Evolutionary conservation across 2,113 vertebrate genomes (phyloP).

Genomic region (Callithrix jacchus): DNA sequence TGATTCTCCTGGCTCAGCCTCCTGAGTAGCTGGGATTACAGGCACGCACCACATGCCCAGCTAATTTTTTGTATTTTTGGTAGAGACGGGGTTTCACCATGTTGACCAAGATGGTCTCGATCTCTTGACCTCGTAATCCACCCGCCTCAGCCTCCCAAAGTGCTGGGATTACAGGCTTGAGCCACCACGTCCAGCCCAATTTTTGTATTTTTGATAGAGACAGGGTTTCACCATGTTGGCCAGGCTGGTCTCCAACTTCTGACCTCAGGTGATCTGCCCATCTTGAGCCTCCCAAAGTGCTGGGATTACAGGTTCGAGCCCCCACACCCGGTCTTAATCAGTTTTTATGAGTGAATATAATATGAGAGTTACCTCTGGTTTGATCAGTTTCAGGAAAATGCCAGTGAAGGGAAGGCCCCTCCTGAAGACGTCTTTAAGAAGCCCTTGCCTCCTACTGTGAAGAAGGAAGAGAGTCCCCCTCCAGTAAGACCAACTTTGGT

Average conservation of each 20-base stretch:
- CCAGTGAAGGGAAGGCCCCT: constrained; percentile 79
- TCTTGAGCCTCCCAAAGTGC: neutral
- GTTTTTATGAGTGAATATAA: neutral
- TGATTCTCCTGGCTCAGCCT: too few species aligned
- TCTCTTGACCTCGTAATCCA: too few species aligned
- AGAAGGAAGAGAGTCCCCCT: constrained; percentile 90
- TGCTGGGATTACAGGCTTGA: too few species aligned
- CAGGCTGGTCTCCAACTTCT: neutral
- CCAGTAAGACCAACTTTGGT: constrained; percentile 77
- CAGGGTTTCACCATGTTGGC: neutral
- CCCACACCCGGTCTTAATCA: neutral
- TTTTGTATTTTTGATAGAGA: neutral
- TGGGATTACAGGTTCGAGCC: neutral
- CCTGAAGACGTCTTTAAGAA: constrained; percentile 97
- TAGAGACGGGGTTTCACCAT: too few species aligned
- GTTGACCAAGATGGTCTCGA: too few species aligned
- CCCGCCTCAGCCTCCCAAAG: too few species aligned
- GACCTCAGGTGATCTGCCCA: neutral
- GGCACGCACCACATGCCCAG: too few species aligned
- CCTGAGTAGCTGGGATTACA: too few species aligned
- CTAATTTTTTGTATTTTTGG: too few species aligned
- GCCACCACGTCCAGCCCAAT: too few species aligned
- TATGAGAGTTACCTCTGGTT: constrained; percentile 23
- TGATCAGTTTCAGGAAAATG: constrained; percentile 82
- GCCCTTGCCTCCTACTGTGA: constrained; percentile 91